A percentile compares a stretch with the other conserved stretches of the same genome.
These are phyloP conservation scores for Callopanchax toddi DNA, from an alignment of 2,113 vertebrate genomes.

Conservation along the genomic window DNA sequence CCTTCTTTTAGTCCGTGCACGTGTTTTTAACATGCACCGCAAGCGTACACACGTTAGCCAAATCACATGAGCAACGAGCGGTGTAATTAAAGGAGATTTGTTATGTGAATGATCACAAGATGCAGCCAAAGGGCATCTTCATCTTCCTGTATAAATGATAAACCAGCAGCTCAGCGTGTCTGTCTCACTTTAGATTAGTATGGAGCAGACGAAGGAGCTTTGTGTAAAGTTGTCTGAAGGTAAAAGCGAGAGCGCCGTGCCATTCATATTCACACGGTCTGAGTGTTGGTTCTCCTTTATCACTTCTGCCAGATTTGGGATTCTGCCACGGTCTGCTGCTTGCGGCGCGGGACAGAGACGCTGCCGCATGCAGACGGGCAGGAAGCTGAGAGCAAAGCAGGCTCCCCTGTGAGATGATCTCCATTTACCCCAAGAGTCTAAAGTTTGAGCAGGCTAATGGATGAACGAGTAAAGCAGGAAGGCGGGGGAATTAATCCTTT, in stretches of 20 bases:
- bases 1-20: neutral
- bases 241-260: neutral
- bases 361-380: conserved; percentile 13
- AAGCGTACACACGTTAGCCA: conserved; percentile 4
- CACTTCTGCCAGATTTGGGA: conserved; percentile 41
- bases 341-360: conserved; percentile 24
- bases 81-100: conserved; percentile 28
- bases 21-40: too few species aligned
- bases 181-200: conserved; percentile 9
- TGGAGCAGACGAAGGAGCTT: conserved; percentile 17
- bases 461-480: conserved; percentile 31
- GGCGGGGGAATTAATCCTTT: conserved; percentile 21
- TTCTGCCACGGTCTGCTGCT: conserved; percentile 41
- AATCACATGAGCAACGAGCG: conserved; percentile 28
- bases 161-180: conserved; percentile 21
- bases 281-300: conserved; percentile 48
- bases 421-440: conserved; percentile 36
- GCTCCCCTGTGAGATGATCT: conserved; percentile 49
- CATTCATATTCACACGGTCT: conserved; percentile 41
- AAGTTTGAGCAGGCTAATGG: conserved; percentile 50
- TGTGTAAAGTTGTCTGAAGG: conserved; percentile 20
- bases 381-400: conserved; percentile 28
- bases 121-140: conserved; percentile 29
- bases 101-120: conserved; percentile 32
- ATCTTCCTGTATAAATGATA: conserved; percentile 33